Evolutionary conservation across 2,888 invertebrate genomes (phyloP).

Genomic region (Odontocolon sp.): DNA sequence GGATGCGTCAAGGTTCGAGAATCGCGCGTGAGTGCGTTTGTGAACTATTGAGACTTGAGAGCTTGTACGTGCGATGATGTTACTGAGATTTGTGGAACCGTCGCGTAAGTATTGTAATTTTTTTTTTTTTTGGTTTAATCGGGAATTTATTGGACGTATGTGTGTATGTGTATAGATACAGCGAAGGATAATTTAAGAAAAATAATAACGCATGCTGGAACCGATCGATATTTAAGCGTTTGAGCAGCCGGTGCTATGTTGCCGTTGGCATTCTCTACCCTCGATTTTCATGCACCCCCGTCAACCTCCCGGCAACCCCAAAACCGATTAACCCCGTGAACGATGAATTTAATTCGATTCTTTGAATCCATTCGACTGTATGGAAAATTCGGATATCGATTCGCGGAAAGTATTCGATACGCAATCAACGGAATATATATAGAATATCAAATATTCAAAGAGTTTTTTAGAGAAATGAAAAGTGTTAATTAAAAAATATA

Average conservation of each 20-base stretch:
- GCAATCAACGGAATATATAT: neutral
- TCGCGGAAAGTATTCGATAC: neutral
- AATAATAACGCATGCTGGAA: slow-evolving; percentile 13
- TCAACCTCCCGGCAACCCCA: neutral
- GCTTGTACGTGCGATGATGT: slow-evolving; percentile 44
- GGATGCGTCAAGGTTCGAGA: slow-evolving; percentile 47
- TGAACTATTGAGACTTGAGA: slow-evolving; percentile 40
- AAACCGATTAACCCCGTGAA: slow-evolving; percentile 20
- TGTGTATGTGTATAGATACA: no score
- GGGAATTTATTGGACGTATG: neutral
- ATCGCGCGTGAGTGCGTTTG: slow-evolving; percentile 47
- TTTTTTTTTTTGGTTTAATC: neutral
- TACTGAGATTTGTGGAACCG: slow-evolving; percentile 9
- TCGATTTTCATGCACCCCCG: slow-evolving; percentile 4
- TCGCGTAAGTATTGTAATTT: slow-evolving; percentile 41
- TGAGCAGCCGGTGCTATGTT: slow-evolving; percentile 41
- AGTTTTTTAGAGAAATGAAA: neutral
- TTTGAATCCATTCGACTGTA: neutral
- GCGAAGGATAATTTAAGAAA: neutral
- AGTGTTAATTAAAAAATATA: neutral
- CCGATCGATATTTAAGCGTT: slow-evolving; percentile 54
- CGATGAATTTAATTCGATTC: neutral
- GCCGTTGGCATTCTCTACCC: slow-evolving; percentile 6
- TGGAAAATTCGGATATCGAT: neutral
- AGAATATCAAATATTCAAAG: slow-evolving; percentile 1